Base-by-base conservation (phyloP, 2,797 vertebrate genomes). In the Melanotaenia maccullochi region DNA sequence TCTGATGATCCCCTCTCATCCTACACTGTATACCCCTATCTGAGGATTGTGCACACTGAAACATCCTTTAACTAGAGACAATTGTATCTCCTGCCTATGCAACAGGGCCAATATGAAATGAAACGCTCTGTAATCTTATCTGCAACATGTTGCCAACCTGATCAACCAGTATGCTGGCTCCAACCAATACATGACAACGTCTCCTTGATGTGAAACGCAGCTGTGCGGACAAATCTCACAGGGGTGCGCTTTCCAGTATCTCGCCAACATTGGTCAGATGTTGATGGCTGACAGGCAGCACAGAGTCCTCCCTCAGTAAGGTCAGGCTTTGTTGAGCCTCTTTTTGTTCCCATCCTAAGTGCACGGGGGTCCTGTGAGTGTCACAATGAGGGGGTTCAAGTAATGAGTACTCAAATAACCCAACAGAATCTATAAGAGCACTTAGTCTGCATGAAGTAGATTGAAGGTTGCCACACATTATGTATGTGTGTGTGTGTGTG, bases 121-220 rank as follows among this genome's bases (percentile, higher is more conserved):
- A 74, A 69, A 73, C n/a, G 13, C 65, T 60, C 68, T 85, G 77
- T 86, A 85, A 90, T 90, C 81, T 87, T 78, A 89, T 87, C 87
- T 87, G 86, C 81, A 82, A 79, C 79, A 82, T 73, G 74, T 81
- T 84, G 67, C 87, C 2, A 47, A 79, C 65, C 78, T 66, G 64
- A 83, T 75, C 85, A 83, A 83, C 84, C 67, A 78, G 66, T 81
- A 85, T 88, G 83, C 81, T 82, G 85, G 89, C 75, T 83, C 40
- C 25, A 13, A 66, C 61, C 67, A 74, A 38, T 7, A 62, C 47
- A 73, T 65, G 55, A 69, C 49, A 77, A 70, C 9, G 62, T 71
- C 64, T 68, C 74, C 71, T 81, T 87, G 75, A 89, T 75, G 85
- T 89, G 51, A 77, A 67, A 70, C 60, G 71, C 86, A 89, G 85